A percentile compares a stretch with the other conserved stretches of the same genome.
Conservation (phyloP, 2,888 invertebrate genomes). For the Tipula lateralis region DNA sequence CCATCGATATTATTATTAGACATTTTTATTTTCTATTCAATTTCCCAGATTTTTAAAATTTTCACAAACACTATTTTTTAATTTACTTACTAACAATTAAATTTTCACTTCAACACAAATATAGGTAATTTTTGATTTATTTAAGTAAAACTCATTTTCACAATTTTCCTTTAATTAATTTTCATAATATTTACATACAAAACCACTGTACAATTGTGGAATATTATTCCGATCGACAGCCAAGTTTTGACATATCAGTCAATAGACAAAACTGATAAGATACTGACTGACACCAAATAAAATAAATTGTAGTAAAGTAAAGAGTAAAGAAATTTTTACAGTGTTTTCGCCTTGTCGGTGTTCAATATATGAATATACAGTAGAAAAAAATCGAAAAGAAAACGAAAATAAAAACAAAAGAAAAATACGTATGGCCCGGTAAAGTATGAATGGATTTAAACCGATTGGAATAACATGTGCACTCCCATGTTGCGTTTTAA, state of each 20-base stretch:
- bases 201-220: not conserved
- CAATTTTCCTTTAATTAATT: not conserved
- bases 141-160: not conserved
- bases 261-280: slow-evolving; percentile 29
- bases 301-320: not conserved
- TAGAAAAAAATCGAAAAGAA: not conserved
- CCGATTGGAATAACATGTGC: not conserved
- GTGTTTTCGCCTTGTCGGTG: not conserved
- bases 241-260: slow-evolving; percentile 24
- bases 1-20: slow-evolving; percentile 1
- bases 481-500: not conserved
- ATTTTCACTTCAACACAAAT: slow-evolving; percentile 4
- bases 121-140: not conserved
- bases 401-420: slow-evolving; percentile 25
- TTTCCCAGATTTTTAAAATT: not conserved
- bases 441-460: not conserved
- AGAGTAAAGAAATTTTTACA: not conserved
- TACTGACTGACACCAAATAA: slow-evolving; percentile 26
- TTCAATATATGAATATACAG: not conserved
- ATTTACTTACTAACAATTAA: not conserved
- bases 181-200: not conserved
- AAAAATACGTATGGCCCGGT: not conserved
- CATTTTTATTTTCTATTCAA: not conserved
- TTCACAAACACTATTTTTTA: not conserved
- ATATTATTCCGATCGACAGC: not conserved